These are phyloP conservation scores for Liopterus haemorrhoidalis DNA, from an alignment of 2,888 invertebrate species.

Conservation along the genomic window DNA sequence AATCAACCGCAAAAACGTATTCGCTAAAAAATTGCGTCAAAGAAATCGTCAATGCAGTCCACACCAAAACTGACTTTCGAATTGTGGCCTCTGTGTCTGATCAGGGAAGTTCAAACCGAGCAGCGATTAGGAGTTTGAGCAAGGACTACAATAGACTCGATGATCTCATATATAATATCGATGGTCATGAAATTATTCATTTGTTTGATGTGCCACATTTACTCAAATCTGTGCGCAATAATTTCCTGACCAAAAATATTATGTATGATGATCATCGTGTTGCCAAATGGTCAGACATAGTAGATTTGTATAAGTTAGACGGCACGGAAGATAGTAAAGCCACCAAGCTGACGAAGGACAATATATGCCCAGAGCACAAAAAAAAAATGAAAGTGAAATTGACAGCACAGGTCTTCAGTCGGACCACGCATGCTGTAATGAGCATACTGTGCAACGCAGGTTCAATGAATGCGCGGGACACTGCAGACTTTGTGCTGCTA, in stretches of 20 bases:
- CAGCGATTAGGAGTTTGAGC: not conserved
- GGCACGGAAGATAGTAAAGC: not conserved
- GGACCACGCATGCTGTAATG: no score
- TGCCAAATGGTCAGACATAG: conserved; percentile 1
- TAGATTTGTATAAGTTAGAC: not conserved
- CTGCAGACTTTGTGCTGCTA: conserved; percentile 1
- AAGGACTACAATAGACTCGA: not conserved
- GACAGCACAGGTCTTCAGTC: conserved; percentile 5
- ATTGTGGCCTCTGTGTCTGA: conserved; percentile 5
- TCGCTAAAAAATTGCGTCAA: conserved; percentile 4
- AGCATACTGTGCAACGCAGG: no score
- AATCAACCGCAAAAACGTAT: conserved; percentile 9
- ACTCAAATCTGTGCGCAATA: conserved; percentile 6
- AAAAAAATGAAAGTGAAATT: no score
- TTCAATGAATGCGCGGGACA: no score
- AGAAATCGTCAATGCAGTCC: conserved; percentile 3
- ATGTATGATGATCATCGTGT: not conserved
- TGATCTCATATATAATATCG: conserved; percentile 7
- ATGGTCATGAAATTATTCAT: conserved; percentile 13
- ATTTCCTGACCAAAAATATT: conserved; percentile 7
- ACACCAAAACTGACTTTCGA: conserved; percentile 5
- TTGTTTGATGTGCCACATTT: conserved; percentile 10
- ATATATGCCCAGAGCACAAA: conserved; percentile 2
- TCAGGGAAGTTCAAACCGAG: not conserved
- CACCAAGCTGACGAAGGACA: not conserved